Evolutionary conservation across 2,888 invertebrate species (phyloP).

Genomic region (Blastobasis lacticolella): DNA sequence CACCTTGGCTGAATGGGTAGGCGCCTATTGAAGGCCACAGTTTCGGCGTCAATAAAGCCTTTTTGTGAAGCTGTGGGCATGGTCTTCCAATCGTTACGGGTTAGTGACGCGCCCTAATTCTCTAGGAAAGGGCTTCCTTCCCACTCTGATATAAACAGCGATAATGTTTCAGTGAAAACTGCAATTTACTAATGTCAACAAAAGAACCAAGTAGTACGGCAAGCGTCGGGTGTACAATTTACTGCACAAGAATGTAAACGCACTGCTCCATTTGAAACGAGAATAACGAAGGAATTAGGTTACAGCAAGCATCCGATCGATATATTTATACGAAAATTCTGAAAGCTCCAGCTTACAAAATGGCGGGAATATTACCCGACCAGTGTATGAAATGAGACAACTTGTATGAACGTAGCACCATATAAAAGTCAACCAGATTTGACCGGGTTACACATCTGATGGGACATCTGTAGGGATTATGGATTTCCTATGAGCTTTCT

Average conservation of each 20-base stretch:
- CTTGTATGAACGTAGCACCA: constrained; percentile 27
- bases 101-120: constrained; percentile 9
- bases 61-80: constrained; percentile 25
- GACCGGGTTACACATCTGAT: constrained; percentile 58
- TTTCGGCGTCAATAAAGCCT: constrained; percentile 29
- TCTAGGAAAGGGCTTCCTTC: constrained; percentile 6
- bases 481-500: constrained; percentile 51
- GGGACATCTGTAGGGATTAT: constrained; percentile 64
- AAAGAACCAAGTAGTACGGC: constrained; percentile 17
- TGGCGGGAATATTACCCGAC: constrained; percentile 62
- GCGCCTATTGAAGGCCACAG: constrained; percentile 51
- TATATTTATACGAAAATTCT: constrained; percentile 47
- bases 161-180: constrained; percentile 16
- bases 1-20: constrained; percentile 33
- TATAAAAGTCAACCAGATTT: constrained; percentile 33
- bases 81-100: constrained; percentile 13
- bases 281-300: constrained; percentile 46
- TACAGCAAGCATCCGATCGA: constrained; percentile 61
- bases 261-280: constrained; percentile 23
- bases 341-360: constrained; percentile 59
- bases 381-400: constrained; percentile 26
- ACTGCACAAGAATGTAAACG: constrained; percentile 13
- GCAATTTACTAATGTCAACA: constrained; percentile 43
- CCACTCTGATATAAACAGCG: constrained; percentile 9
- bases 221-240: too few species aligned